These are phyloP conservation scores for Macropis europaea DNA, from an alignment of 2,888 invertebrate genomes.

Conservation along the genomic window DNA sequence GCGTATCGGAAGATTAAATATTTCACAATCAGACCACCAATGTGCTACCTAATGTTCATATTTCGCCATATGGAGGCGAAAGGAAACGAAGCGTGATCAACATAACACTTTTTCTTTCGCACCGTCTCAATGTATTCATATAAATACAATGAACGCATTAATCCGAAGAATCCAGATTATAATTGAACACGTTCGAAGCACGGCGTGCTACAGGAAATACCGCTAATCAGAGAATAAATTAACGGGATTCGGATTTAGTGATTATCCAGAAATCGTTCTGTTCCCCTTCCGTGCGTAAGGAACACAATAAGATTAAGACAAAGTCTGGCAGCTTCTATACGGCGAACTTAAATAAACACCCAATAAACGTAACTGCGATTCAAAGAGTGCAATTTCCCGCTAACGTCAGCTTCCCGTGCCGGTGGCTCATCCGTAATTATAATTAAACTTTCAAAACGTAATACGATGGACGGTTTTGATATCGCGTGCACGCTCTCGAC, in stretches of 20 bases:
- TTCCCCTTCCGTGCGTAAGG: neutral
- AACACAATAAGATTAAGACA: neutral
- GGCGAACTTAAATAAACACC: neutral
- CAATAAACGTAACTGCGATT: constrained; percentile 6
- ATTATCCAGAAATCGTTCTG: constrained; percentile 14
- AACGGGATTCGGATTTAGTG: neutral
- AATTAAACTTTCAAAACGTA: constrained; percentile 26
- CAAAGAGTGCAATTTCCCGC: constrained; percentile 48
- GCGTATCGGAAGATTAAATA: neutral
- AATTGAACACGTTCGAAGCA: neutral
- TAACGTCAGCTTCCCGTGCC: constrained; percentile 38
- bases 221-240: neutral
- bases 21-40: neutral
- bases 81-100: neutral
- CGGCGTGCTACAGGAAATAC: neutral
- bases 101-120: neutral
- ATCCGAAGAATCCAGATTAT: neutral
- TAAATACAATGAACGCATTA: neutral
- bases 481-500: neutral
- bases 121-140: neutral
- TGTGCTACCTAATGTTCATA: neutral
- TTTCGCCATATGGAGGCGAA: constrained; percentile 36
- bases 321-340: neutral
- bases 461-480: neutral
- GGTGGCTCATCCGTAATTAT: constrained; percentile 36